A percentile compares a stretch with the other conserved stretches of the same genome.
phyloP scores from a whole-genome alignment of 2,113 vertebrate genomes.

The Mormoops blainvillei region DNA sequence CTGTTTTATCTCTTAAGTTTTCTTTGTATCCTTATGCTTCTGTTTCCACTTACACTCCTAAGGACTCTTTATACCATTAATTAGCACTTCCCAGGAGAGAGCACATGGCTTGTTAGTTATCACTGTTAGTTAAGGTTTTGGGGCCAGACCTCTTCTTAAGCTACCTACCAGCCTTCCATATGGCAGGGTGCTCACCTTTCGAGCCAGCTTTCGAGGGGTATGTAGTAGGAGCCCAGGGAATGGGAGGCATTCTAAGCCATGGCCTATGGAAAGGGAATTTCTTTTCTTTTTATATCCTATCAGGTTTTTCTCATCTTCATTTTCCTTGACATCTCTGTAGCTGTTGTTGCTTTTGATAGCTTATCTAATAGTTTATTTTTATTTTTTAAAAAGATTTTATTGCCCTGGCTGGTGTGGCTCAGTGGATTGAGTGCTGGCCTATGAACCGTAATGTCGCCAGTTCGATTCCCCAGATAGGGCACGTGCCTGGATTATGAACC shows the following conservation, averaged over 20 bases:
- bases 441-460: no score
- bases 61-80: not conserved
- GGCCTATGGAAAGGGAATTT: not conserved
- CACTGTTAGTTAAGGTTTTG: not conserved
- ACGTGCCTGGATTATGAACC: no score
- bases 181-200: not conserved
- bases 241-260: not conserved
- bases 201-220: not conserved
- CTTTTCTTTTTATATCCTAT: not conserved
- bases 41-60: not conserved
- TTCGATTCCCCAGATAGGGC: no score
- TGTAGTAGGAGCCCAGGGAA: not conserved
- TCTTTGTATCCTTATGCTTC: not conserved
- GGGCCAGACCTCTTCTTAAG: not conserved
- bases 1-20: not conserved
- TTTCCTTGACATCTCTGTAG: not conserved
- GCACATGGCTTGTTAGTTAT: not conserved
- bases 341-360: not conserved
- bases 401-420: no score
- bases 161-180: not conserved
- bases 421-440: no score
- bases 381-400: no score
- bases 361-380: not conserved
- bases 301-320: not conserved
- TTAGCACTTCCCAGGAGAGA: not conserved